These are phyloP conservation scores for Thomomys bottae DNA, from an alignment of 2,113 vertebrate genomes.

Conservation along the genomic window DNA sequence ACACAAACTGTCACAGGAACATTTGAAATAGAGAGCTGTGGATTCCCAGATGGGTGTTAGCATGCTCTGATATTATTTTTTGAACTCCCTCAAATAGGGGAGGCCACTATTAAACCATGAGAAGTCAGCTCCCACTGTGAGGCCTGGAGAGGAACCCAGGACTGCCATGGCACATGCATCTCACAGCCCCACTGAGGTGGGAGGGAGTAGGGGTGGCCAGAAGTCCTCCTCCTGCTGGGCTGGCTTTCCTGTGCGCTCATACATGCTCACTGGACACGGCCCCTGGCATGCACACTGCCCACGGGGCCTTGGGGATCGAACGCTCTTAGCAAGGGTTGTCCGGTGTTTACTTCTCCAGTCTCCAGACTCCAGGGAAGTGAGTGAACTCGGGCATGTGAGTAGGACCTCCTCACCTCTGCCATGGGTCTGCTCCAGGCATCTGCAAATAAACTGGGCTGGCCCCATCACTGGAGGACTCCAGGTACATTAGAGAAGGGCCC, in stretches of 20 bases:
- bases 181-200: neutral
- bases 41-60: neutral
- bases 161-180: no score
- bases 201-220: neutral
- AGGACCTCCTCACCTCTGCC: no score
- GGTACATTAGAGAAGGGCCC: neutral
- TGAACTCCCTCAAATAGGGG: no score
- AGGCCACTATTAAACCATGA: neutral
- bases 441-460: neutral
- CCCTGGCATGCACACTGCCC: neutral
- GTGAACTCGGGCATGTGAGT: no score
- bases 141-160: neutral
- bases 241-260: neutral
- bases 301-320: neutral
- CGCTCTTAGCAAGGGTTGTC: no score
- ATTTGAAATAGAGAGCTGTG: neutral
- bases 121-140: no score
- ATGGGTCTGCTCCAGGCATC: neutral
- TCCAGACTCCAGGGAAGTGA: neutral
- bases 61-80: neutral
- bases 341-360: neutral
- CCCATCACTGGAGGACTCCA: no score
- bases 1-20: accelerated
- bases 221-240: accelerated
- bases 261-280: no score